These are phyloP conservation scores for Halichoerus grypus DNA, from an alignment of 2,113 vertebrate genomes.

Conservation along the genomic window DNA sequence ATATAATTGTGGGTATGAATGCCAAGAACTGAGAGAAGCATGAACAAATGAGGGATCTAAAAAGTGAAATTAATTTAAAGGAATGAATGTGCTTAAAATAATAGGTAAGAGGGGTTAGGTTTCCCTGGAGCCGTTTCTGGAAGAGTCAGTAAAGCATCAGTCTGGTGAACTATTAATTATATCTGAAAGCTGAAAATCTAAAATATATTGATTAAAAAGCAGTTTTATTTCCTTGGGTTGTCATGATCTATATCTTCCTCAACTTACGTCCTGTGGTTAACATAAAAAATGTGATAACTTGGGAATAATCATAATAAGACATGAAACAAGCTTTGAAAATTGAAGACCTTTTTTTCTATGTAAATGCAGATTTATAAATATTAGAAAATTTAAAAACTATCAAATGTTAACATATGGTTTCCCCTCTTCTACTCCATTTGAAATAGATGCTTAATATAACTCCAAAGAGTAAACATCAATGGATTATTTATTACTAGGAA, in stretches of 20 bases:
- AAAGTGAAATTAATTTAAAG: constrained; percentile 66
- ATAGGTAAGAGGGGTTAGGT: background rate
- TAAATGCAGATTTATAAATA: background rate
- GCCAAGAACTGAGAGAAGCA: constrained; percentile 42
- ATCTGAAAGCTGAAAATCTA: constrained; percentile 9
- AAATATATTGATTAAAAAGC: constrained; percentile 41
- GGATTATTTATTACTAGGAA: background rate
- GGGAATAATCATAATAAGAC: constrained; percentile 24
- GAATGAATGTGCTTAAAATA: constrained; percentile 46
- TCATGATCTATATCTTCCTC: background rate
- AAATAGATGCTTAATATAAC: background rate
- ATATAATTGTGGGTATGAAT: constrained; percentile 69
- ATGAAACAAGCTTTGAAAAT: background rate
- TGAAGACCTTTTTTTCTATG: background rate
- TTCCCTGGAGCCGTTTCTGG: background rate
- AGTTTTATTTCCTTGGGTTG: background rate
- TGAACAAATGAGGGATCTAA: constrained; percentile 36
- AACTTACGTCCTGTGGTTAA: background rate
- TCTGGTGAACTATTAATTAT: constrained; percentile 21
- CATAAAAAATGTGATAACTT: background rate
- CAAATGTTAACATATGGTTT: background rate
- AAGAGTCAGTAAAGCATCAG: background rate
- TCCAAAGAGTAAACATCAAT: background rate
- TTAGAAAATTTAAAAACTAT: background rate
- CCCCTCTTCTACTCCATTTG: background rate